Percentiles rank a stretch among this genome's conserved stretches.
Evolutionary conservation across 2,797 vertebrate species (phyloP).

Genomic region (Buphagus erythrorhynchus): DNA sequence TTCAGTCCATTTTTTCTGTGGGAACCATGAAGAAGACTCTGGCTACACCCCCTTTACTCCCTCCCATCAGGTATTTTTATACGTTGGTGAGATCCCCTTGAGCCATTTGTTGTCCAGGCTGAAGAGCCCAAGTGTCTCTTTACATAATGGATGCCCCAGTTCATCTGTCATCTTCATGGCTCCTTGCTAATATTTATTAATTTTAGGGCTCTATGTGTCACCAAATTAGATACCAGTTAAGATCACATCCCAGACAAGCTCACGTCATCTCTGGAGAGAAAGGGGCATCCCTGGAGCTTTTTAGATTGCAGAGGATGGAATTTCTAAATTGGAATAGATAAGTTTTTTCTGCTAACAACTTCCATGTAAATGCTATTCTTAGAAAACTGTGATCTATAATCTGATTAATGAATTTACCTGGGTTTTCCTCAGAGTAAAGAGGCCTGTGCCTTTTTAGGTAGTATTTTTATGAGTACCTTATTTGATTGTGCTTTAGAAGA

Average conservation of each 20-base stretch:
- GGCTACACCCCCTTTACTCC: neutral
- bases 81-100: neutral
- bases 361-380: neutral
- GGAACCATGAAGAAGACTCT: neutral
- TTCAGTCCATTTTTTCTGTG: neutral
- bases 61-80: neutral
- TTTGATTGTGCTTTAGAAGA: neutral
- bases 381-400: neutral
- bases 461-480: neutral
- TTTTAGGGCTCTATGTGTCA: neutral
- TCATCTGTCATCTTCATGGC: neutral
- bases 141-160: neutral
- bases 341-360: neutral
- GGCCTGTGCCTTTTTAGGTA: neutral
- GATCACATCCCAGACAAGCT: neutral
- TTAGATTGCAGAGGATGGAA: neutral
- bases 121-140: neutral
- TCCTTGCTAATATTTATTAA: neutral
- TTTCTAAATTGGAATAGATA: neutral
- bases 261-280: neutral
- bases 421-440: neutral
- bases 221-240: neutral
- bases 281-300: neutral
- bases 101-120: neutral
- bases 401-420: neutral